phyloP scores from a whole-genome alignment of 1,140 invertebrate species.

The Charaxes varanes region DNA sequence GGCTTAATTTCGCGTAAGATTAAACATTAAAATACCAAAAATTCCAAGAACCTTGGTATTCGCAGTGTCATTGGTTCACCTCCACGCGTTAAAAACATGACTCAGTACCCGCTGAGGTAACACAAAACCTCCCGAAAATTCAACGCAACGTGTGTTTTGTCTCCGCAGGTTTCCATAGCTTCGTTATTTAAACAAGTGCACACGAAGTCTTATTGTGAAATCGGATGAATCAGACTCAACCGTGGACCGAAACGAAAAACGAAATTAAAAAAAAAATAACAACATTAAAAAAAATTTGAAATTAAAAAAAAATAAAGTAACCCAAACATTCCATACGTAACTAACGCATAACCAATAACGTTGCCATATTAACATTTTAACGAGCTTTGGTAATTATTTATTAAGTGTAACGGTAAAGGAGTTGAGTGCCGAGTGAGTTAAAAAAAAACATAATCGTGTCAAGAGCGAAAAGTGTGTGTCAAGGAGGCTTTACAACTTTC shows the following conservation, averaged over 20 bases:
- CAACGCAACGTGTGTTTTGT: conserved; percentile 44
- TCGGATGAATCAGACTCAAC: conserved; percentile 32
- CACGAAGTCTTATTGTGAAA: conserved; percentile 43
- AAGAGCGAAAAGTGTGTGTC: conserved; percentile 65
- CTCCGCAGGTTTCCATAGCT: conserved; percentile 52
- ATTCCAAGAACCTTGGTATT: no score
- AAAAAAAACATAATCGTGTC: conserved; percentile 58
- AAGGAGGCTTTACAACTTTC: conserved; percentile 63
- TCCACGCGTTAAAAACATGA: conserved; percentile 38
- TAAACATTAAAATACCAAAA: no score
- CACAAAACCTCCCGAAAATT: conserved; percentile 29
- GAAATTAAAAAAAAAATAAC: conserved; percentile 38
- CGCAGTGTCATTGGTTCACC: conserved; percentile 28
- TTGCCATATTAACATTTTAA: conserved; percentile 66
- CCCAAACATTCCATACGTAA: conserved; percentile 32
- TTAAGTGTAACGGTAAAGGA: conserved; percentile 21
- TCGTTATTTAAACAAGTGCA: conserved; percentile 59
- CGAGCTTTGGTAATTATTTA: conserved; percentile 39
- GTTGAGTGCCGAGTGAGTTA: conserved; percentile 40
- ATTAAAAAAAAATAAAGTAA: conserved; percentile 35
- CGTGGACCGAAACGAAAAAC: conserved; percentile 27
- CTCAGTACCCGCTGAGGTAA: conserved; percentile 39
- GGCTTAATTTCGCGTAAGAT: not conserved
- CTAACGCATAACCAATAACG: conserved; percentile 51
- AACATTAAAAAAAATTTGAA: conserved; percentile 45